Base-by-base conservation (phyloP, 1,140 invertebrate genomes). In the Akabosia matsudoensis region DNA sequence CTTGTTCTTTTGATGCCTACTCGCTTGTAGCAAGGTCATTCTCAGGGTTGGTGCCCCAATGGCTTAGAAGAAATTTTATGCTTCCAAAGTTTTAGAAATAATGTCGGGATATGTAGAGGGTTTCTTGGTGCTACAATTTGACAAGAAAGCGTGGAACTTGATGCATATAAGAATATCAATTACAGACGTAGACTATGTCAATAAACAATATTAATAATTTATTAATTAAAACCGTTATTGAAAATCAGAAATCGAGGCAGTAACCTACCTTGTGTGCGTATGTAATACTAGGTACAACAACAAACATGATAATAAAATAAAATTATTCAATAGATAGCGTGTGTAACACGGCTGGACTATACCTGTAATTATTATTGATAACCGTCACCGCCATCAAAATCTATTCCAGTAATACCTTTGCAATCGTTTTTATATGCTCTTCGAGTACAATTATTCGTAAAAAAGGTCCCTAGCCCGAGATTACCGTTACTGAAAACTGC, bases 401-500 rank as follows among this genome's bases (percentile, higher is more conserved):
- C 14, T 61, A 22, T n/a, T 22, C 4, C 14, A n/a, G 24, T 67
- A 67, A 67, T 67, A 67, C 61, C 61, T 30, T 67, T 67, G 61
- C 22, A 67, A 67, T 67, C 28, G 3, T 31, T 45, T 45, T 10
- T 45, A 7, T 45, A 10, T 45, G 37, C 18, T 18, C 7, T 45
- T 45, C 7, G 7, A n/a, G n/a, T n/a, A n/a, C n/a, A 61, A 61
- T 61, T 61, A 61, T 61, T 61, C 26, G 22, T 61, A 61, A 67
- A 67, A 67, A 67, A 28, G 24, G 61, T 30, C 31, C 61, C 61
- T 67, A 67, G n/a, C 24, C 10, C 28, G 61, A 67, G 61, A 67
- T 67, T 67, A 67, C 61, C 61, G 61, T 56, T 56, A 56, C 24
- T 56, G 54, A 56, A 56, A 56, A 56, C 22, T 56, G 3, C 54